Conservation (phyloP, 2,888 invertebrate species). For the Acanthosoma haemorrhoidale region DNA sequence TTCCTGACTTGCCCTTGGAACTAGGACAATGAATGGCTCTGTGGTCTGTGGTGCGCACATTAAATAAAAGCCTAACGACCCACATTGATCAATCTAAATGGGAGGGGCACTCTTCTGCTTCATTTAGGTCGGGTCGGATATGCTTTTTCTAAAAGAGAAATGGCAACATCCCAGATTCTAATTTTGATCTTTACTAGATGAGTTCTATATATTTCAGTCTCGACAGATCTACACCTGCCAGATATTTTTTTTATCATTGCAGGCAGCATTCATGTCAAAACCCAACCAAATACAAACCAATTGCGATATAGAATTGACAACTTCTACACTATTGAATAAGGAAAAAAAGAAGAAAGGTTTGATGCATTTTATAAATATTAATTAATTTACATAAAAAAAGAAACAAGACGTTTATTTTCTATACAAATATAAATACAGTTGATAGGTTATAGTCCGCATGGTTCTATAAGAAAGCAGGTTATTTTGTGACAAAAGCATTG, state of each 20-base stretch:
- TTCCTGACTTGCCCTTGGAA: background rate
- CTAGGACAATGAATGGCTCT: background rate
- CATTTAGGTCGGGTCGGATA: background rate
- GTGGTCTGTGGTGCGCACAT: background rate
- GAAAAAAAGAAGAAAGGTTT: background rate
- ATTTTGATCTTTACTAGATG: conserved; percentile 26
- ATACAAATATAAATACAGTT: conserved; percentile 27
- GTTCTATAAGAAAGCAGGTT: conserved; percentile 8
- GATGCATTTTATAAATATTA: background rate
- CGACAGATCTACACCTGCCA: conserved; percentile 15
- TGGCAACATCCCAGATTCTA: conserved; percentile 25
- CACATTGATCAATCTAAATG: background rate
- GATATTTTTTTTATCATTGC: background rate
- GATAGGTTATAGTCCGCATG: conserved; percentile 1
- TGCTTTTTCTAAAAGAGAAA: conserved; percentile 9
- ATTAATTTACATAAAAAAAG: background rate
- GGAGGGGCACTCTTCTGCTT: no score
- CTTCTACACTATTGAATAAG: background rate
- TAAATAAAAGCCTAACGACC: background rate
- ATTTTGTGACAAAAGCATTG: conserved; percentile 17
- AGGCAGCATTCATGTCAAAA: background rate
- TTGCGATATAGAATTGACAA: background rate
- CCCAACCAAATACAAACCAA: no score
- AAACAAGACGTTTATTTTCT: conserved; percentile 25
- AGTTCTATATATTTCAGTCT: conserved; percentile 19